Percentiles rank a stretch among this genome's conserved stretches.
Conservation (phyloP, 1,140 invertebrate genomes). For the Drosophila tsacasi region DNA sequence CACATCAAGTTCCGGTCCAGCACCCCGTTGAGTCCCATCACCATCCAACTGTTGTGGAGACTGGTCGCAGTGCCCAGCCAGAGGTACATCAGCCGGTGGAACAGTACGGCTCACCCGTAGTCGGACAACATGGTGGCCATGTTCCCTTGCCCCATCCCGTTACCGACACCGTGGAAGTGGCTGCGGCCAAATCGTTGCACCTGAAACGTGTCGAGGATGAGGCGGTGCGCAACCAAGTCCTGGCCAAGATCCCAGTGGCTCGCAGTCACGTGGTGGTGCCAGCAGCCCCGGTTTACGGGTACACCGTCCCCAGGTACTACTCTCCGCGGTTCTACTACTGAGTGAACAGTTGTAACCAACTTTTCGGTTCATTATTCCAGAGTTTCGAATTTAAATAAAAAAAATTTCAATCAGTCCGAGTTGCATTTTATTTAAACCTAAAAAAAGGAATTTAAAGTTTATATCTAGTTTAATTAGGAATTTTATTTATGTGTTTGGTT, state of each 20-base stretch:
- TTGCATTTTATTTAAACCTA: neutral
- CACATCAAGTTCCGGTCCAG: constrained; percentile 15
- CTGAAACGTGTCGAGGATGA: constrained; percentile 67
- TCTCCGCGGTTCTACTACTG: constrained; percentile 59
- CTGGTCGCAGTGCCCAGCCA: constrained; percentile 18
- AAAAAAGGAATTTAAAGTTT: neutral
- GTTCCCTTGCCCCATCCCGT: constrained; percentile 63
- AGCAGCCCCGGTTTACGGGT: constrained; percentile 48
- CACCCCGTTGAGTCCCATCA: constrained; percentile 18
- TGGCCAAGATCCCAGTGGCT: constrained; percentile 47
- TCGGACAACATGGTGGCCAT: constrained; percentile 21
- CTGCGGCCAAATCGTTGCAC: constrained; percentile 70
- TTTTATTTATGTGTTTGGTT: constrained; percentile 10
- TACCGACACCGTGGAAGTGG: constrained; percentile 81
- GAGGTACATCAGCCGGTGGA: constrained; percentile 33
- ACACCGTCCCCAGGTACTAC: constrained; percentile 63
- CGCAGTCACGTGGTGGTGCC: constrained; percentile 56
- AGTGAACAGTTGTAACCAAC: constrained; percentile 1
- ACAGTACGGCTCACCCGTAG: constrained; percentile 13
- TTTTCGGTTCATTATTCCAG: neutral
- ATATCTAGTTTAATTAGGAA: neutral
- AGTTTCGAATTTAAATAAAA: constrained; percentile 65
- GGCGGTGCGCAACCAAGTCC: constrained; percentile 54
- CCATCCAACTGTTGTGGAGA: constrained; percentile 17
- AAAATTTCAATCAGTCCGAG: constrained; percentile 22